Conservation (phyloP, 53 echinoderm and acorn worm genomes). For the Crossaster papposus region DNA sequence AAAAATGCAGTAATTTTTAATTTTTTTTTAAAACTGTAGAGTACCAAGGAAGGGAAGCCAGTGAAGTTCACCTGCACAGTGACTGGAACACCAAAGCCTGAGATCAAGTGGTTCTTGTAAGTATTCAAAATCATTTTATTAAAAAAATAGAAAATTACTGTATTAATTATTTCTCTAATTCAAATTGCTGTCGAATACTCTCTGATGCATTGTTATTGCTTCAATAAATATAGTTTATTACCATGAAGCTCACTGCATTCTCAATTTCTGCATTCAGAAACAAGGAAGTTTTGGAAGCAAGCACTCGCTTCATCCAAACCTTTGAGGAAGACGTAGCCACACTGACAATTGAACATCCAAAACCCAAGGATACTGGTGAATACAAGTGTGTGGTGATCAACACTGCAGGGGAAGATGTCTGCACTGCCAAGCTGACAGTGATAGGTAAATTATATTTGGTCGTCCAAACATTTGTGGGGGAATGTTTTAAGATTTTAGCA, state of each 20-base stretch:
- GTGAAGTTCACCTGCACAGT: conserved; percentile 75
- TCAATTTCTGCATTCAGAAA: conserved; percentile 59
- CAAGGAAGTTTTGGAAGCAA: conserved; percentile 71
- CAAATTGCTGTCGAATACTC: too few species aligned
- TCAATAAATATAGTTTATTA: neutral
- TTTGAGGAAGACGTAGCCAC: conserved; percentile 77
- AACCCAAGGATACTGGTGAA: conserved; percentile 78
- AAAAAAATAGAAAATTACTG: too few species aligned
- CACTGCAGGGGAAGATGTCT: conserved; percentile 81
- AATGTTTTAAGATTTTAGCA: too few species aligned
- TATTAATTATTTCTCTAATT: neutral
- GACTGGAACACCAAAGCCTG: conserved; percentile 84
- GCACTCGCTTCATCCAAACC: conserved; percentile 71
- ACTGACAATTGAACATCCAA: conserved; percentile 68
- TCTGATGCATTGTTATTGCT: neutral
- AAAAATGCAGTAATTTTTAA: neutral
- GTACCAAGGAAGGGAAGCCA: conserved; percentile 71
- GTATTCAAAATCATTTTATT: conserved; percentile 9
- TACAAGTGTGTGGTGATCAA: conserved; percentile 85
- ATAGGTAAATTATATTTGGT: conserved; percentile 11
- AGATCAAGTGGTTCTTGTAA: conserved; percentile 88
- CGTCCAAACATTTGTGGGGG: neutral
- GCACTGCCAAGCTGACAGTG: conserved; percentile 63
- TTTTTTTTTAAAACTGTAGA: conserved; percentile 45
- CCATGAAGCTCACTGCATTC: neutral